Evolutionary conservation across 2,797 vertebrate genomes (phyloP), one percentile per base, ranked within the genome.

Genomic region (Micromesistius poutassou): DNA sequence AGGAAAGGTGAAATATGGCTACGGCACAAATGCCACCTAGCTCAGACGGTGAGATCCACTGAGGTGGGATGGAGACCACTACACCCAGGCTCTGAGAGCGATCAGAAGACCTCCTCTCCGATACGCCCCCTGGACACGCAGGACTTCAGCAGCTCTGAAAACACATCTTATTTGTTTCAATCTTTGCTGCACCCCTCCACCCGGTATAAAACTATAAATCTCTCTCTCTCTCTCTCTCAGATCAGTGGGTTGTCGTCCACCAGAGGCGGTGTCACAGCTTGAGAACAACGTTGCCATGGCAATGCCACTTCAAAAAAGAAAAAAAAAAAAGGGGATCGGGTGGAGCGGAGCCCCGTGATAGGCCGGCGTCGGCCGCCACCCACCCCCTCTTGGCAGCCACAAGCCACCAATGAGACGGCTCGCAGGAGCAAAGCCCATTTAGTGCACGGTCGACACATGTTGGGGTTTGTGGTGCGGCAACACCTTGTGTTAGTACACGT

Each of bases 261-360:
- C 13, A 55, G 78, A 83, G 85, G 86, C 76, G 36, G 81, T 82
- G 79, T 81, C 86, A 77, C 80, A 80, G 86, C 83, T 78, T 81
- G 77, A 88, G 74, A 79, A 89, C 89, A 86, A 88, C 87, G 87
- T 90, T 84, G 82, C 83, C 81, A 86, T 84, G 80, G 87, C 80
- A 78, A 89, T 86, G 78, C 74, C 73, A 81, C 77, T 86, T 66
- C 62, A 66, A 66, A 66, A 66, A 28, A 9, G 12, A 66, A 66
- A 66, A 66, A 28, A 9, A 28, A 66, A 66, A 66, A 66, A 66
- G 62, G 62, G n/a, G 25, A 66, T 12, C n/a, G 62, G 62, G n/a
- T 66, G 25, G 62, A 66, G 62, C 6, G 70, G 30, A 2, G 16
- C 30, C 1, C 70, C 16, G 70, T 71, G 70, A 71, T 71, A 71